Evolutionary conservation across 2,797 vertebrate species (phyloP), one percentile per base, ranked within the genome.

Genomic region (Tamandua tetradactyla): DNA sequence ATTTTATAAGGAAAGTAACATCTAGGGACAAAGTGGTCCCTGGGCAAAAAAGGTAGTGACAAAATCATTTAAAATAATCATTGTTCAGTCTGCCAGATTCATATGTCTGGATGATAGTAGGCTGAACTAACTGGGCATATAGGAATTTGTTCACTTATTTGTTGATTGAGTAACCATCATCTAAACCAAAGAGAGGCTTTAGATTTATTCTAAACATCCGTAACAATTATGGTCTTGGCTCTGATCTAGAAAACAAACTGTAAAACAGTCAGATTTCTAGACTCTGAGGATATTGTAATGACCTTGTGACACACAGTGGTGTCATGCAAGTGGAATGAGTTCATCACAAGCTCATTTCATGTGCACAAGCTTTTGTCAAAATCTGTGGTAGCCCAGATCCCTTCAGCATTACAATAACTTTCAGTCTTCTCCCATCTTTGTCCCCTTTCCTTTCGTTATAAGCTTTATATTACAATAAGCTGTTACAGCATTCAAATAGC

Each of bases 1-100:
- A 47, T 49, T 47, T 91, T 94, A 66, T 87, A 89, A 85, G 57
- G 87, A 89, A 94, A 75, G 84, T 32, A 61, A 79, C 1, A 80
- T 91, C 17, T 18, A 81, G 55, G 35, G 72, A 94, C 44, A 85
- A 55, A 81, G 17, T 88, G 32, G 55, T 94, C 13, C 59, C 27
- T 76, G 18, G 74, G 32, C 15, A 62, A 72, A 74, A 74, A 35
- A 44, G 11, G 2, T 44, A 78, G 42, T 91, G 27, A 74, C 35
- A 84, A 55, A 82, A 84, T 79, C 22, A 83, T 85, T 76, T 12
- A 74, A 80, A 62, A 7, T 89, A 76, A 75, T 87, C 27, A 76
- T n/a, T 44, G 4, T 92, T 93, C 14, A 64, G 47, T 85, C 92
- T 82, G 12, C 18, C 47, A 37, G 62, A 15, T 18, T 91, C 37